Percentiles rank a stretch among this genome's conserved stretches.
Evolutionary conservation across 2,888 invertebrate species (phyloP).

Genomic region (Allacma fusca): DNA sequence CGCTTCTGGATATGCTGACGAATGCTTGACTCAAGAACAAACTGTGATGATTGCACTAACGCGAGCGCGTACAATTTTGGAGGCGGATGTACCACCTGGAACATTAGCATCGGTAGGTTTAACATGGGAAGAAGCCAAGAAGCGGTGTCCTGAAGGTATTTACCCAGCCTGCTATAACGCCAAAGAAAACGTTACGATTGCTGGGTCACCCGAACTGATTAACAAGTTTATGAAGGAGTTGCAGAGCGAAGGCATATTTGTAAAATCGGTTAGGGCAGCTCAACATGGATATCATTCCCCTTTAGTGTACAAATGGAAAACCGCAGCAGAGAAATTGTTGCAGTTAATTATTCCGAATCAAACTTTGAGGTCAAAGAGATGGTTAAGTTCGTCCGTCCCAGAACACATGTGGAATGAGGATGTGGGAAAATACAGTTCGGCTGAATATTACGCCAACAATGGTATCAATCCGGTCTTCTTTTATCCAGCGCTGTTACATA

Average conservation of each 20-base stretch:
- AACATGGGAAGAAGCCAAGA: slow-evolving; percentile 81
- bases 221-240: slow-evolving; percentile 74
- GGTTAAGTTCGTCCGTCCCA: slow-evolving; percentile 69
- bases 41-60: slow-evolving; percentile 77
- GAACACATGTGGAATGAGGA: too few species aligned
- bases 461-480: slow-evolving; percentile 67
- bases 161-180: slow-evolving; percentile 94
- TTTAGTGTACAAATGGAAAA: slow-evolving; percentile 84
- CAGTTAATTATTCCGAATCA: slow-evolving; percentile 66
- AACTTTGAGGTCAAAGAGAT: slow-evolving; percentile 64
- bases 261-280: slow-evolving; percentile 82
- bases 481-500: slow-evolving; percentile 68
- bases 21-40: slow-evolving; percentile 91
- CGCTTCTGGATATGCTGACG: slow-evolving; percentile 96
- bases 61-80: slow-evolving; percentile 73
- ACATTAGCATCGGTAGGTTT: slow-evolving; percentile 91
- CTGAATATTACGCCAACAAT: slow-evolving; percentile 69
- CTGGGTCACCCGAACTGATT: slow-evolving; percentile 80
- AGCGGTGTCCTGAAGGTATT: slow-evolving; percentile 78
- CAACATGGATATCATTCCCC: slow-evolving; percentile 92
- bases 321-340: slow-evolving; percentile 77
- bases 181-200: slow-evolving; percentile 89
- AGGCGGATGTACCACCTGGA: slow-evolving; percentile 72
- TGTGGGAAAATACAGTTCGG: slow-evolving; percentile 64
- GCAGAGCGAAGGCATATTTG: slow-evolving; percentile 79